phyloP scores from a whole-genome alignment of 2,797 vertebrate genomes.

The Novumbra hubbsi region DNA sequence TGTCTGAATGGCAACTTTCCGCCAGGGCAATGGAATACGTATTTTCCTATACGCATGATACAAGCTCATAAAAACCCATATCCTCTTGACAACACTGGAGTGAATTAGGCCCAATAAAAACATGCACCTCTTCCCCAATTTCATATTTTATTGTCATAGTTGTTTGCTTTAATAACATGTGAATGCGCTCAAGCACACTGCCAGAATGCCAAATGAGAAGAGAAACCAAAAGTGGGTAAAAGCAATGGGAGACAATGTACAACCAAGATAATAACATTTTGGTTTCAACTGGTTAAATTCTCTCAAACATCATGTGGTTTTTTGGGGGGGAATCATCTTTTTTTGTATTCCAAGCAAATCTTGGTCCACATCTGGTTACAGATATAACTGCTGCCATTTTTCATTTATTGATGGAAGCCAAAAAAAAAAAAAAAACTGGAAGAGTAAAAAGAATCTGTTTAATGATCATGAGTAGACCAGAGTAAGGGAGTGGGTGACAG shows the following conservation, averaged over 20 bases:
- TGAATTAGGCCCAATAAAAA: conserved; percentile 6
- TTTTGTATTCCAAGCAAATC: conserved; percentile 80
- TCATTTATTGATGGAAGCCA: conserved; percentile 80
- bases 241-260: conserved; percentile 65
- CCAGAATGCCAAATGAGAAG: conserved; percentile 65
- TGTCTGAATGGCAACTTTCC: no score
- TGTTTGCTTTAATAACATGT: conserved; percentile 90
- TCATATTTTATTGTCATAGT: conserved; percentile 98
- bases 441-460: conserved; percentile 38
- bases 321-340: conserved; percentile 60
- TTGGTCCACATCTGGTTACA: conserved; percentile 89
- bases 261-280: conserved; percentile 67
- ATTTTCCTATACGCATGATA: neutral
- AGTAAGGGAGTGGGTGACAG: conserved; percentile 39
- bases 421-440: conserved; percentile 36
- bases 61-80: neutral
- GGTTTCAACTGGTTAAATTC: conserved; percentile 72
- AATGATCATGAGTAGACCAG: conserved; percentile 51
- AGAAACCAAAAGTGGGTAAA: conserved; percentile 69
- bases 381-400: conserved; percentile 80
- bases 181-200: conserved; percentile 84
- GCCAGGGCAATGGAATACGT: no score
- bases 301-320: conserved; percentile 76
- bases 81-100: neutral
- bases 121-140: conserved; percentile 77